Conservation (phyloP, 2,888 invertebrate species). For the Callyntrura sp. region DNA sequence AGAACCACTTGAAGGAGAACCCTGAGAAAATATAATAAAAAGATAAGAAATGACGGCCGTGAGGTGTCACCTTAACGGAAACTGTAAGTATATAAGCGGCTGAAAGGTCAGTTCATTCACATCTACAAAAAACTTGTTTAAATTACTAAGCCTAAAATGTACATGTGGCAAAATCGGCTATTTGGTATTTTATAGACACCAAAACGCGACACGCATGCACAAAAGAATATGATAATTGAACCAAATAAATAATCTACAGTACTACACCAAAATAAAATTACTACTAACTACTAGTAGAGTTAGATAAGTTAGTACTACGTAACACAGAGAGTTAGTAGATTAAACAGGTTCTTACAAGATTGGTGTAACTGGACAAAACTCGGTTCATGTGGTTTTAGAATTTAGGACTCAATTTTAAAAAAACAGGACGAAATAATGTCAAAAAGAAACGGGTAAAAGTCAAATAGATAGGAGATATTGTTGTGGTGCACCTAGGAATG, state of each 20-base stretch:
- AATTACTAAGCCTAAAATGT: not conserved
- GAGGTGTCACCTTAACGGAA: not conserved
- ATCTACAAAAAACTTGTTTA: too few relatives aligned
- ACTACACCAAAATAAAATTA: not conserved
- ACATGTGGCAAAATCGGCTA: not conserved
- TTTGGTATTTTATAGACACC: not conserved
- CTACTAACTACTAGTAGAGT: not conserved
- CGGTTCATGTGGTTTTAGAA: slow-evolving; percentile 5
- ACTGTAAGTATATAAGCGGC: not conserved
- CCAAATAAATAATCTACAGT: not conserved
- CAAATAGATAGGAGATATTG: too few relatives aligned
- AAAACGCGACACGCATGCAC: not conserved
- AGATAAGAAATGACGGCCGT: slow-evolving; percentile 5
- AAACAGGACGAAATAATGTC: not conserved
- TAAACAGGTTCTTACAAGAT: slow-evolving; percentile 47
- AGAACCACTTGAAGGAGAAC: slow-evolving; percentile 81
- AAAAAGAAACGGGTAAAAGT: not conserved
- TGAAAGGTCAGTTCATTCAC: too few relatives aligned
- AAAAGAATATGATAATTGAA: not conserved
- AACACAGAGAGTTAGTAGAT: slow-evolving; percentile 36
- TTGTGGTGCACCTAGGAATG: too few relatives aligned
- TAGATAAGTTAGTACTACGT: not conserved
- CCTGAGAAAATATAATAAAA: slow-evolving; percentile 67
- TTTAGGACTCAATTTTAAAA: not conserved
- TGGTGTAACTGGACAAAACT: slow-evolving; percentile 8